Base-by-base conservation (phyloP, 2,888 invertebrate genomes). In the Tipula helvola region DNA sequence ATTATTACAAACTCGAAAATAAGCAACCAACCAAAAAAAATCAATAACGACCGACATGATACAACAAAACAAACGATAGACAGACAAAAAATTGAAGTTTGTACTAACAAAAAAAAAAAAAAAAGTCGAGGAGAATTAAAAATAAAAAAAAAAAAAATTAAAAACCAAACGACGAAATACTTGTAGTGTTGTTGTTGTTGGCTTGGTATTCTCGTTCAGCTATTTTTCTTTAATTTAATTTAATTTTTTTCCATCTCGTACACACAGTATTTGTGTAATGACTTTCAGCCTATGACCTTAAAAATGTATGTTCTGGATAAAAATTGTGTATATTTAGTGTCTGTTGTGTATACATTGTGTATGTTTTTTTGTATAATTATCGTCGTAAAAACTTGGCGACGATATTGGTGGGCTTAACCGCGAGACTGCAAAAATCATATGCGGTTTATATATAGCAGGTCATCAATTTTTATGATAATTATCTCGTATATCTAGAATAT, bases 151-250 rank as follows among this genome's bases (percentile, higher is more conserved):
- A 71, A 71, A 16, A 57, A 57, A n/a, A 39, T 39, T 39, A 39
- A 39, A 39, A 71, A 71, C 8, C 18, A 28, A 71, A 71, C 71
- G 71, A 71, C 28, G 28, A 71, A 28, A 71, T 71, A 71, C 28
- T 71, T 71, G 18, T 10, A 28, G 7, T 71, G 18, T 28, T 71
- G 71, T 71, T 71, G 18, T 28, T 71, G 28, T 28, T 52, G 52
- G 52, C 71, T 28, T 71, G 28, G 71, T 12, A 71, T 71, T 71
- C 71, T 71, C 10, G 16, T 16, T 16, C 52, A 71, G 71, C 71
- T 71, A 71, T 71, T 71, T n/a, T 71, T 71, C 71, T 71, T 71
- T 71, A 71, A 71, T 71, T 71, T 71, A 71, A 71, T 71, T 71
- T 71, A 71, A 71, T 71, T 71, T 71, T 71, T 71, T 71, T 71